Percentiles rank a stretch among this genome's conserved stretches.
Evolutionary conservation across 1,140 invertebrate species (phyloP).

Genomic region (Diorhabda sublineata): DNA sequence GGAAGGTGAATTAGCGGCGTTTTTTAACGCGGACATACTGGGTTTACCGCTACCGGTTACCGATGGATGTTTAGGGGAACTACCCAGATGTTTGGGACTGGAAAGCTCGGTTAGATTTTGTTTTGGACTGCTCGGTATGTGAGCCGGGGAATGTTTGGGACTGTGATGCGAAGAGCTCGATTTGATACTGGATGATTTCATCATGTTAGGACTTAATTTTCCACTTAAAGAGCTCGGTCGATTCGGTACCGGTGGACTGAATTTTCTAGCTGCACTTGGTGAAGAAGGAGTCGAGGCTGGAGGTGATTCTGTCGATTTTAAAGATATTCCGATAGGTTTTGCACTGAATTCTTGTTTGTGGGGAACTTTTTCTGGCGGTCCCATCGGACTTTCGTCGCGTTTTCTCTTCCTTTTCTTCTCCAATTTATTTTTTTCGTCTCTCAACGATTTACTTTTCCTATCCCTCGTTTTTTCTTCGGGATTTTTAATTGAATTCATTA

Average conservation of each 20-base stretch:
- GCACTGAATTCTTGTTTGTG: slow-evolving; percentile 66
- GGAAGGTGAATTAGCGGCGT: slow-evolving; percentile 62
- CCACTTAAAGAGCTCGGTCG: slow-evolving; percentile 44
- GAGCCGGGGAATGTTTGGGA: slow-evolving; percentile 72
- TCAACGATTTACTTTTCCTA: slow-evolving; percentile 57
- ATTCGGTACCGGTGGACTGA: slow-evolving; percentile 63
- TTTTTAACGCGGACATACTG: slow-evolving; percentile 83
- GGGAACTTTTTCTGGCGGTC: slow-evolving; percentile 76
- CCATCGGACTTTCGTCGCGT: slow-evolving; percentile 73
- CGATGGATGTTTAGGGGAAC: slow-evolving; percentile 70
- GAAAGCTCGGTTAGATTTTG: slow-evolving; percentile 52
- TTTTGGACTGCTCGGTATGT: slow-evolving; percentile 66
- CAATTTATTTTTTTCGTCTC: slow-evolving; percentile 58
- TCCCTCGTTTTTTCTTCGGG: slow-evolving; percentile 59
- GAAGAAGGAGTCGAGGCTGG: slow-evolving; percentile 55
- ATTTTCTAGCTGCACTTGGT: slow-evolving; percentile 62
- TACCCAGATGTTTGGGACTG: slow-evolving; percentile 55
- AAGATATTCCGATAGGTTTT: slow-evolving; percentile 69
- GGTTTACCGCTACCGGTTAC: slow-evolving; percentile 74
- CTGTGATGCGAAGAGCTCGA: slow-evolving; percentile 59
- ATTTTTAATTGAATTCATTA: slow-evolving; percentile 53
- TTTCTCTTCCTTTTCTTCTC: slow-evolving; percentile 77
- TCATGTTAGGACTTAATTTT: slow-evolving; percentile 57
- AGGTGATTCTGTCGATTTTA: slow-evolving; percentile 66
- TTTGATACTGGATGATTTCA: slow-evolving; percentile 51